Evolutionary conservation across 2,113 vertebrate genomes (phyloP), one percentile per base, ranked within the genome.

Genomic region (Pyxicephalus adspersus): DNA sequence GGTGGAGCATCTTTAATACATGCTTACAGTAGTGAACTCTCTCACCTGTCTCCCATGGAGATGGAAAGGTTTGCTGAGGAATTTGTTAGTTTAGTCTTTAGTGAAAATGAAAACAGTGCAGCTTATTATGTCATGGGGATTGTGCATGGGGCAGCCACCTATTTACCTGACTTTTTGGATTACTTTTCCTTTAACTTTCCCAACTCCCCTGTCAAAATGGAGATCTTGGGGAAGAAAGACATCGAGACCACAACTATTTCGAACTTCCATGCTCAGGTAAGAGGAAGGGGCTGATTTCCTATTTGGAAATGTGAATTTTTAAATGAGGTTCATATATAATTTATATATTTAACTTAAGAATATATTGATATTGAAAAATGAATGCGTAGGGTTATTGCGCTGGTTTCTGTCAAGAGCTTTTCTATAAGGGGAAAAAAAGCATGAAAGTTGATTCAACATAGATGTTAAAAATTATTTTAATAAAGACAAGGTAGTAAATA

Each of bases 161-260:
- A 98, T 85, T 94, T 99, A 87, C 96, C 97, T 18, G 98, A 98
- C 91, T 97, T 99, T 91, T 91, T 99, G 92, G 98, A 99, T 83
- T 99, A 99, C 91, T 99, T 99, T 93, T 98, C 98, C 0, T 91
- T 91, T 89, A 97, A 97, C 89, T 99, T 99, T 91, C 96, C 97
- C 76, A 95, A 94, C 79, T 96, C 96, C 19, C 96, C 96, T n/a
- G 97, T 99, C 87, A 99, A 99, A 94, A 98, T 98, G 94, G 97
- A 99, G 92, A 96, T 99, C 88, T 91, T 98, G 75, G 98, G 95
- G 88, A 99, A 99, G 92, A 99, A 99, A 91, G 98, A 99, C 90
- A 99, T 99, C 89, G 98, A 99, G 91, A 99, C 98, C 76, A 99
- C 98, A 23, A 98, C 95, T 80, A 99, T 99, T 96, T 93, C 93